Evolutionary conservation across 2,888 invertebrate genomes (phyloP), one percentile per base, ranked within the genome.

Genomic region (Cheilosia urbana): DNA sequence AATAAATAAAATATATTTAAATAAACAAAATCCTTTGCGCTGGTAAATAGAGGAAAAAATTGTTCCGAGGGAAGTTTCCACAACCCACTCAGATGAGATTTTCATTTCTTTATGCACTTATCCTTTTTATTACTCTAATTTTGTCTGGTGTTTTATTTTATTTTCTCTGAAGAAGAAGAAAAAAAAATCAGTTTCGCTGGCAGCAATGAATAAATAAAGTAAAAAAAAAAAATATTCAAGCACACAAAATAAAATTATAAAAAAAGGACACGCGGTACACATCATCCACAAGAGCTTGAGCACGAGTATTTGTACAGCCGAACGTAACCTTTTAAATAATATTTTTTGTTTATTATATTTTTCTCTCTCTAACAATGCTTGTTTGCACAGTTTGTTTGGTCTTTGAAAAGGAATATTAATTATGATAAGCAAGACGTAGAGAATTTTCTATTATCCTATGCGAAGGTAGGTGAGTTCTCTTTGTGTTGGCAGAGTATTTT

Each of bases 91-190:
- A 30, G 37, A n/a, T 21, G 24, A 13, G 51, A 24, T 37, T 53
- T 73, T 55, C 55, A 73, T 73, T 55, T 63, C 63, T 53, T 53
- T 63, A 73, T 73, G 63, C 73, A 73, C 73, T 73, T 82, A 82
- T 82, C 66, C 66, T 51, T 82, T 77, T 72, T 72, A 77, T 73
- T 66, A 77, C 71, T 77, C 55, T 72, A 82, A 82, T 72, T 72
- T 82, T 47, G 65, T 42, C 66, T 82, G 65, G 65, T 69, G 34
- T 55, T 53, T 63, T 73, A 53, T 73, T 73, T 51, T 58, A 27
- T 34, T 17, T 78, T 7, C 4, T 24, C 45, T 5, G 45, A 6
- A 45, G 2, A 15, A n/a, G 21, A 58, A 47, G 6, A 63, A 55
- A 30, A 55, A 40, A 51, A 63, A 57, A 82, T 69, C 11, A 57